These are phyloP conservation scores for Trissonchulus latispiculum DNA, from an alignment of 2,888 invertebrate genomes.

Conservation along the genomic window DNA sequence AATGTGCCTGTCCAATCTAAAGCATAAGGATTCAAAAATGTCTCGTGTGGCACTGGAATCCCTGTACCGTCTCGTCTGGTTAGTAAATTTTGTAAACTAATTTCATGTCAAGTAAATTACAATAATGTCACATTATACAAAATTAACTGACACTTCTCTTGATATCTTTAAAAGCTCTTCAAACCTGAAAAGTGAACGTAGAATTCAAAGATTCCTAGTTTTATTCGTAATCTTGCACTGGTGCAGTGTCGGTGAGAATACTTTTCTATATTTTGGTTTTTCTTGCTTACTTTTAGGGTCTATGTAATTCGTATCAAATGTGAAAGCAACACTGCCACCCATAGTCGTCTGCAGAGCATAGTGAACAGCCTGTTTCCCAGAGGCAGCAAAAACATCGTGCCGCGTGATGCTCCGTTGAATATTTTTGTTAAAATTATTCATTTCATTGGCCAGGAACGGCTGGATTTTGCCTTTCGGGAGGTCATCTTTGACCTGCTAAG, in stretches of 20 bases:
- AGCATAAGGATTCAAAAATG: constrained; percentile 93
- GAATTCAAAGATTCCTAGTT: no score
- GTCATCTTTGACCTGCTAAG: constrained; percentile 95
- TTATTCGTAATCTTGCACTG: no score
- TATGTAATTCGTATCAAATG: constrained; percentile 99
- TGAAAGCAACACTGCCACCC: constrained; percentile 96
- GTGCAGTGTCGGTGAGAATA: no score
- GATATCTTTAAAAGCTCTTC: no score
- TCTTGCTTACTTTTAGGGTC: constrained; percentile 62
- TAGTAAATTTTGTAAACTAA: constrained; percentile 22
- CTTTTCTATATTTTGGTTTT: no score
- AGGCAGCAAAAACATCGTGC: constrained; percentile 88
- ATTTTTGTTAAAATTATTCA: constrained; percentile 99
- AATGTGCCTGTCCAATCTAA: constrained; percentile 90
- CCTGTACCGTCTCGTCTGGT: constrained; percentile 52
- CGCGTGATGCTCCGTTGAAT: constrained; percentile 90
- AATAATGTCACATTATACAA: no score
- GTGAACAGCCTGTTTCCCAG: constrained; percentile 87
- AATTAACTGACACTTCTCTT: no score
- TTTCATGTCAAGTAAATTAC: no score
- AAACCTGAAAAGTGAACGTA: no score
- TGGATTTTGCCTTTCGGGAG: constrained; percentile 82
- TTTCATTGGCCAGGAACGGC: constrained; percentile 92
- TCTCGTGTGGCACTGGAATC: constrained; percentile 77
- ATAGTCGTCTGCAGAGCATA: constrained; percentile 88